Conservation (phyloP, 2,797 vertebrate species). For the Urocyon cinereoargenteus region DNA sequence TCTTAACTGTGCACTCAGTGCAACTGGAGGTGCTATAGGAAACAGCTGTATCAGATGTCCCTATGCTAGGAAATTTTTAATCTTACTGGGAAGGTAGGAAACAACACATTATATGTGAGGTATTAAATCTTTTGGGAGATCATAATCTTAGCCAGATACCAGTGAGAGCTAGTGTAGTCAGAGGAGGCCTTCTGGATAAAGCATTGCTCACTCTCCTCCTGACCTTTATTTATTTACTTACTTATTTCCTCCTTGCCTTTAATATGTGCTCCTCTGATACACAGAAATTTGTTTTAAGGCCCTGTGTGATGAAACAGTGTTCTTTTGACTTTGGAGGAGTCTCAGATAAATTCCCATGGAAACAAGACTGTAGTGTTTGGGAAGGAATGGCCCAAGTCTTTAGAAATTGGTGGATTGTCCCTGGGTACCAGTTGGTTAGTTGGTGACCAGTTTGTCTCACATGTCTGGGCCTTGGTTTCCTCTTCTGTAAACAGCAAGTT, state of each 20-base stretch:
- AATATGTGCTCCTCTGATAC: neutral
- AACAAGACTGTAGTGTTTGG: neutral
- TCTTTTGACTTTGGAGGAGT: neutral
- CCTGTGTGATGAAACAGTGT: neutral
- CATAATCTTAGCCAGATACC: neutral
- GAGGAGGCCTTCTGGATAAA: neutral
- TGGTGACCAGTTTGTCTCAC: neutral
- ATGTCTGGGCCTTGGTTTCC: neutral
- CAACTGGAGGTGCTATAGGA: neutral
- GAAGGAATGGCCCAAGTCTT: neutral
- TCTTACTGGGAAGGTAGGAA: constrained; percentile 40
- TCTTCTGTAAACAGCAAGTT: neutral
- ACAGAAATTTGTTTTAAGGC: neutral
- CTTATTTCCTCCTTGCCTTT: neutral
- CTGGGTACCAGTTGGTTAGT: neutral
- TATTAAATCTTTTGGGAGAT: neutral
- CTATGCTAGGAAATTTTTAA: neutral
- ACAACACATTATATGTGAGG: constrained; percentile 25
- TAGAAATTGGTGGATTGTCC: neutral
- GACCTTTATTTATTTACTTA: neutral
- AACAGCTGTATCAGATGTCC: neutral
- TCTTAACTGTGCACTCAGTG: constrained; percentile 1
- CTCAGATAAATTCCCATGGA: neutral
- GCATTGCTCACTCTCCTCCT: neutral
- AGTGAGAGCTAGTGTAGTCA: neutral